phyloP scores from a whole-genome alignment of 2,888 invertebrate genomes.

The Meteorus cinctellus region DNA sequence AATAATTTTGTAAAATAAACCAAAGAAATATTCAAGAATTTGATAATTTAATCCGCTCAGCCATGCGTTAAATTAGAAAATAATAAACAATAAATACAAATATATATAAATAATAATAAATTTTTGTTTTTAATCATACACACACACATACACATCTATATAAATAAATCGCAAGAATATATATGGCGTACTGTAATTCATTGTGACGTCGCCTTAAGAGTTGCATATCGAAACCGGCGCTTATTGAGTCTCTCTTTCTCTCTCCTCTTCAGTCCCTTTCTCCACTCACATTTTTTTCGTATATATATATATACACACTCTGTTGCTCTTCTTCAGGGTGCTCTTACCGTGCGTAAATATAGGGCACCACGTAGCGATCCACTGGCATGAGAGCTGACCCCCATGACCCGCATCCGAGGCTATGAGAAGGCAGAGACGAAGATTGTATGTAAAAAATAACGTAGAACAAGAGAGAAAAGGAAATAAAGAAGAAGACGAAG shows the following conservation, averaged over 20 bases:
- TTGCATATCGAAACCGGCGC: slow-evolving; percentile 55
- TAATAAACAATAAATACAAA: slow-evolving; percentile 5
- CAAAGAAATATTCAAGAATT: neutral
- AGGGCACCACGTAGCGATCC: slow-evolving; percentile 70
- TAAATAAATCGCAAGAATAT: slow-evolving; percentile 8
- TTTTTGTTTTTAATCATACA: neutral
- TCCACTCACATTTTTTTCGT: neutral
- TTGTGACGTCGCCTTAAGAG: slow-evolving; percentile 62
- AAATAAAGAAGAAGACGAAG: slow-evolving; percentile 45
- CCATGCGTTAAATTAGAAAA: slow-evolving; percentile 22
- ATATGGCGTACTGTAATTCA: slow-evolving; percentile 26
- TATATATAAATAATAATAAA: neutral
- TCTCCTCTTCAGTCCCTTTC: slow-evolving; percentile 40
- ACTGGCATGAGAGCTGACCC: slow-evolving; percentile 67
- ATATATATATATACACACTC: slow-evolving; percentile 1
- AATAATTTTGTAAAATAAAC: neutral
- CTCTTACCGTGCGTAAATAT: slow-evolving; percentile 72
- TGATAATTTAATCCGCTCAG: neutral
- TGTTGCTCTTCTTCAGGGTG: slow-evolving; percentile 60
- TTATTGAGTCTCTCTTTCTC: slow-evolving; percentile 63
- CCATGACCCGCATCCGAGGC: slow-evolving; percentile 68
- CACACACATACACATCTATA: neutral
- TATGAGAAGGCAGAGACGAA: slow-evolving; percentile 45
- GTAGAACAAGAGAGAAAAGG: slow-evolving; percentile 47
- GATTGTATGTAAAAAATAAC: slow-evolving; percentile 31